Conservation (phyloP, 2,888 invertebrate genomes). For the Hofmannophila pseudospretella region DNA sequence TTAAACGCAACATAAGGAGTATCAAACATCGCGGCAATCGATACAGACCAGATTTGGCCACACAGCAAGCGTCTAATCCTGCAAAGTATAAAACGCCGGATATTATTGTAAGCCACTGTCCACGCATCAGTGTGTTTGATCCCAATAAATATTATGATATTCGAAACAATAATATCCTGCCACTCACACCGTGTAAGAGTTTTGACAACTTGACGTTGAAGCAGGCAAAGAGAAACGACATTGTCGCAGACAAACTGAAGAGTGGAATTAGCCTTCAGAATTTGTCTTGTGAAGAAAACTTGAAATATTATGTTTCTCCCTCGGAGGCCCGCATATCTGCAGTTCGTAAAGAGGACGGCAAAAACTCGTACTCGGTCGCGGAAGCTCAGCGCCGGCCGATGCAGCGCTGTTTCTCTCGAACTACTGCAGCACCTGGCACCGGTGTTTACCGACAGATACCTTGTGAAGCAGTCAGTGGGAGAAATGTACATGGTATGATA, state of each 20-base stretch:
- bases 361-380: constrained; percentile 59
- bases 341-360: constrained; percentile 40
- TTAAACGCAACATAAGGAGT: constrained; percentile 65
- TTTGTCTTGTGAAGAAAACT: constrained; percentile 50
- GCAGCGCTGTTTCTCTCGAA: constrained; percentile 43
- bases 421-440: constrained; percentile 52
- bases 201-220: constrained; percentile 65
- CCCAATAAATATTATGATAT: constrained; percentile 56
- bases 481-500: constrained; percentile 37
- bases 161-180: constrained; percentile 57
- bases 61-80: constrained; percentile 23
- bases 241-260: constrained; percentile 39
- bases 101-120: constrained; percentile 57
- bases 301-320: constrained; percentile 57
- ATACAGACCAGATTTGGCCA: constrained; percentile 38
- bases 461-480: constrained; percentile 41
- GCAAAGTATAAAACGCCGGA: constrained; percentile 50
- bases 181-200: constrained; percentile 63
- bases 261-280: constrained; percentile 64
- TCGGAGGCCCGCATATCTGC: constrained; percentile 32
- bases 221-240: constrained; percentile 34
- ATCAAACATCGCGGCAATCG: constrained; percentile 58
- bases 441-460: constrained; percentile 64
- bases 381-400: constrained; percentile 48
- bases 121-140: constrained; percentile 58